These are phyloP conservation scores for Lapara coniferarum DNA, from an alignment of 2,888 invertebrate species.

Conservation along the genomic window DNA sequence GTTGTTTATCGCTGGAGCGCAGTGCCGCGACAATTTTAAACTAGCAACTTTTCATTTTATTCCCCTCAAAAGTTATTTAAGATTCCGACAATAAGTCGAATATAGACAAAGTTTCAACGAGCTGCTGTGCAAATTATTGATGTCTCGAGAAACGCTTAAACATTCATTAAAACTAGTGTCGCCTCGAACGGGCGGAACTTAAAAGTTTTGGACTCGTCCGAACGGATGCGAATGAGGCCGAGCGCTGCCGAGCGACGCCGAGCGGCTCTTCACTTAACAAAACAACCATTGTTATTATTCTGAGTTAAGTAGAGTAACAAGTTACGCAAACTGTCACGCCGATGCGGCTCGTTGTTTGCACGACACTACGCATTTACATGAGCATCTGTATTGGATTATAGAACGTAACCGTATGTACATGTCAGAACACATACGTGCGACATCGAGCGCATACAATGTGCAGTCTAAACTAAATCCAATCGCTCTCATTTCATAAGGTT, in stretches of 20 bases:
- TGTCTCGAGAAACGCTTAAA: conserved; percentile 44
- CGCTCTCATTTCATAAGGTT: not conserved
- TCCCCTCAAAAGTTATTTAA: conserved; percentile 48
- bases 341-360: conserved; percentile 24
- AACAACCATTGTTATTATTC: too few relatives aligned
- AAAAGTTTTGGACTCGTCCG: not conserved
- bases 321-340: conserved; percentile 30
- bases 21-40: conserved; percentile 28
- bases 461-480: not conserved
- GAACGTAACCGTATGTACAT: not conserved
- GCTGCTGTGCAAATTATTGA: conserved; percentile 37
- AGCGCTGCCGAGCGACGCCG: not conserved
- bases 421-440: not conserved
- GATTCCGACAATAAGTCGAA: conserved; percentile 41
- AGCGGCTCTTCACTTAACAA: conserved; percentile 26
- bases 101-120: conserved; percentile 42
- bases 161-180: conserved; percentile 48
- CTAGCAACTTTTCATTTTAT: conserved; percentile 42
- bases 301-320: conserved; percentile 31
- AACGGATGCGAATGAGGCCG: not conserved
- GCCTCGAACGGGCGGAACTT: not conserved
- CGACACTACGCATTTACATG: conserved; percentile 18
- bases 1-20: not conserved
- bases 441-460: not conserved
- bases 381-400: conserved; percentile 23